Evolutionary conservation across 2,113 vertebrate genomes (phyloP).

Genomic region (Daphoenositta chrysoptera): DNA sequence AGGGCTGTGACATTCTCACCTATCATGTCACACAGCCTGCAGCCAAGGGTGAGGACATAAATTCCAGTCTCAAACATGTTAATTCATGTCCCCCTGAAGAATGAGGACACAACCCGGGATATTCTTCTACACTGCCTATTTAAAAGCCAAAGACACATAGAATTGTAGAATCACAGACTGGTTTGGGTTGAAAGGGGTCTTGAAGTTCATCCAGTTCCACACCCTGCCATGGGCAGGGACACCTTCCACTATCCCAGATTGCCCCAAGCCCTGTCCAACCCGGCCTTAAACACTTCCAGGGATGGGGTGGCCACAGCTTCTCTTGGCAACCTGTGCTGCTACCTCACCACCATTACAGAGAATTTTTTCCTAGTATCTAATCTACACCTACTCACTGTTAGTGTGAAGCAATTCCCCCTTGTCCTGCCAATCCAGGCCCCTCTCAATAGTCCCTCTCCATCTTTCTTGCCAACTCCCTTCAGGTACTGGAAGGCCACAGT

Average conservation of each 20-base stretch:
- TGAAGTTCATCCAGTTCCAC: too few species aligned
- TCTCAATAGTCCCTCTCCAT: neutral
- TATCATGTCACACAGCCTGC: neutral
- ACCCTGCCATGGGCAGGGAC: neutral
- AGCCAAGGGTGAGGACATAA: neutral
- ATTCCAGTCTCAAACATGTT: neutral
- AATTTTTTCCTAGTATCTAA: neutral
- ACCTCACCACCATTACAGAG: neutral
- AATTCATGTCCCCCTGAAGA: neutral
- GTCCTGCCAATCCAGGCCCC: neutral
- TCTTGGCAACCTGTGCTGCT: neutral
- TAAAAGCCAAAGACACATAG: neutral
- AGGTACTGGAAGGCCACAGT: neutral
- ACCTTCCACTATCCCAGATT: neutral
- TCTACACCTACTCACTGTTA: neutral
- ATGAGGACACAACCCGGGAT: neutral
- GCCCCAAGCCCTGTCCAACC: neutral
- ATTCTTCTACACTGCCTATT: neutral
- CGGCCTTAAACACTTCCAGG: neutral
- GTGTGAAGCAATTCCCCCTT: neutral
- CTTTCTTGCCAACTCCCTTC: neutral
- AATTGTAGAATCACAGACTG: neutral
- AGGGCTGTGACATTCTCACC: neutral
- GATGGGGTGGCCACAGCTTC: neutral
- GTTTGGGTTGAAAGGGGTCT: neutral